These are phyloP conservation scores for Taurulus bubalis DNA, from an alignment of 2,113 vertebrate species.

Conservation along the genomic window DNA sequence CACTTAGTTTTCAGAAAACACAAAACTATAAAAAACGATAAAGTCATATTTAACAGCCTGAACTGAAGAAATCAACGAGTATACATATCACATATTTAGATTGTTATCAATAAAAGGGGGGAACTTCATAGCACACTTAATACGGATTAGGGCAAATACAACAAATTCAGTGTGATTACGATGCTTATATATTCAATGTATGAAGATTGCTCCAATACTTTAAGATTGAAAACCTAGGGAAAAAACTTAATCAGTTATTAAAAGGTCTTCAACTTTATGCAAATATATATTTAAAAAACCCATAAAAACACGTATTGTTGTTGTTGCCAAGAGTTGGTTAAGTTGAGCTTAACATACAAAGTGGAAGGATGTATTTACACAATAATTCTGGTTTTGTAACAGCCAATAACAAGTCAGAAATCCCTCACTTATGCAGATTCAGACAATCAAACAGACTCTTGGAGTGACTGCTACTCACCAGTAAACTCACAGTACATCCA, in stretches of 20 bases:
- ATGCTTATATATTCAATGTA: not conserved
- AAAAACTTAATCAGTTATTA: not conserved
- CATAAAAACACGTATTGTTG: too few species aligned
- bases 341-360: not conserved
- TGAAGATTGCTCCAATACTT: not conserved
- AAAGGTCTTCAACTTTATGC: not conserved
- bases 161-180: not conserved
- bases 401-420: not conserved
- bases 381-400: not conserved
- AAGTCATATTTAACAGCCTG: not conserved
- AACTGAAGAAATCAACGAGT: not conserved
- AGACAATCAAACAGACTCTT: not conserved
- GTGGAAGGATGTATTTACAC: not conserved
- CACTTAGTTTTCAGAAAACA: not conserved
- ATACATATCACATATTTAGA: not conserved
- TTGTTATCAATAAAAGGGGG: not conserved
- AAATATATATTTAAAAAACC: not conserved
- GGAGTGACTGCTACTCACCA: slow-evolving; percentile 87
- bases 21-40: not conserved
- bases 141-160: not conserved
- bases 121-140: not conserved
- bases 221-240: not conserved
- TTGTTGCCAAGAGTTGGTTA: not conserved
- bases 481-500: slow-evolving; percentile 96
- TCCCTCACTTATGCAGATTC: not conserved